Evolutionary conservation across 2,888 invertebrate genomes (phyloP), one percentile per base, ranked within the genome.

Genomic region (Aelia acuminata): DNA sequence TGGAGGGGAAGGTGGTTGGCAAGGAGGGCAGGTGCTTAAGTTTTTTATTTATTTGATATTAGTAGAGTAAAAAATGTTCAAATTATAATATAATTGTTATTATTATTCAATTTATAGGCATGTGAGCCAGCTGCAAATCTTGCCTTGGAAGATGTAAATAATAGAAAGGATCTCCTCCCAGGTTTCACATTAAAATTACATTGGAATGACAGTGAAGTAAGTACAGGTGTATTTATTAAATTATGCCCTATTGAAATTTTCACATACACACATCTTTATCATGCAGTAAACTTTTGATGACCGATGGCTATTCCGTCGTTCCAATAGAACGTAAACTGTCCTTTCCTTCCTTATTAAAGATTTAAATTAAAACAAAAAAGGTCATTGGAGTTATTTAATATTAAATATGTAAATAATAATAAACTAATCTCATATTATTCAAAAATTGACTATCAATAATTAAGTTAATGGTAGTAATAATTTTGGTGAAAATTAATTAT

Each of bases 61-160:
- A 84, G 8, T 50, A 39, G n/a, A 43, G 43, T 20, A 84, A 22
- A 39, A n/a, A 53, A 39, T 39, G 39, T 3, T 35, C 80, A 43
- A 80, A 43, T 31, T 26, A 31, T 18, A 3, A 35, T 18, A 35
- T 20, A 70, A 35, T 70, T 70, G n/a, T n/a, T n/a, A n/a, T n/a
- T n/a, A n/a, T n/a, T n/a, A n/a, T n/a, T n/a, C n/a, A 47, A 70
- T 89, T 90, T 89, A 50, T 92, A 95, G 94, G 99, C 99, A 18
- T 99, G 99, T 93, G 97, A 97, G 94, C 99, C 99, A 57, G 99
- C 99, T 84, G 99, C 99, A 89, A 95, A 97, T 92, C 95, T 99
- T 93, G 99, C 99, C 53, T 94, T 99, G 91, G 96, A 97, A 91
- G 99, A 99, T 93, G 98, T 99, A 91, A 99, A 99, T 94, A 95